Evolutionary conservation across 2,797 vertebrate species (phyloP), one percentile per base, ranked within the genome.

Genomic region (Myotis daubentonii): DNA sequence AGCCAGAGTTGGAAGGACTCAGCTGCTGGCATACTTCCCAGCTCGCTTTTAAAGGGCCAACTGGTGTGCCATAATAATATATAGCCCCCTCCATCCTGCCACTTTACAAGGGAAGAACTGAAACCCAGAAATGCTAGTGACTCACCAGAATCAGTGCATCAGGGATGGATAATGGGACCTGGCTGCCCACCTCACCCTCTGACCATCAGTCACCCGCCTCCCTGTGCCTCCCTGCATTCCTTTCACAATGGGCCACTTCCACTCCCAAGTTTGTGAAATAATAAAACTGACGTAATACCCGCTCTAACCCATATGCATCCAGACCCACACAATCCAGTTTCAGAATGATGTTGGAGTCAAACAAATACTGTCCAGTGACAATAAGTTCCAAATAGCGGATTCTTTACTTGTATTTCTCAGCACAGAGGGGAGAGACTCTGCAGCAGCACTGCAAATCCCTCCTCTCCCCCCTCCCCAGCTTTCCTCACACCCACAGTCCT

Each of bases 41-140:
- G 44, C 38, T 88, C 83, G 66, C 72, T 93, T 91, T 75, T 85
- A 71, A 85, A 87, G 89, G 78, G 57, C 85, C 51, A 44, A 1
- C 38, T 82, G 38, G 16, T 76, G 3, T 75, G 68, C 87, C 80
- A 30, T 93, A 85, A 66, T 87, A 81, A 89, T 28, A n/a, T 28
- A n/a, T 9, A 82, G 84, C 78, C 87, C 78, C 87, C 62, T 94
- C 87, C 94, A 51, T 65, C 92, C 87, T 93, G 72, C 87, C 68
- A 6, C 78, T 94, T 96, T 89, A 75, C 71, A 82, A 38, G 94
- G 78, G 51, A 88, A 89, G 82, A 92, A 68, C 82, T 55, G 93
- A 89, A 89, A 85, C 70, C 15, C 80, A 30, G 71, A 91, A 76
- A 84, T 91, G 85, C 82, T 86, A 17, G 8, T 91, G 95, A 88